A percentile compares a stretch with the other conserved stretches of the same genome.
phyloP scores from a whole-genome alignment of 2,113 vertebrate species.

The Blennius ocellaris region DNA sequence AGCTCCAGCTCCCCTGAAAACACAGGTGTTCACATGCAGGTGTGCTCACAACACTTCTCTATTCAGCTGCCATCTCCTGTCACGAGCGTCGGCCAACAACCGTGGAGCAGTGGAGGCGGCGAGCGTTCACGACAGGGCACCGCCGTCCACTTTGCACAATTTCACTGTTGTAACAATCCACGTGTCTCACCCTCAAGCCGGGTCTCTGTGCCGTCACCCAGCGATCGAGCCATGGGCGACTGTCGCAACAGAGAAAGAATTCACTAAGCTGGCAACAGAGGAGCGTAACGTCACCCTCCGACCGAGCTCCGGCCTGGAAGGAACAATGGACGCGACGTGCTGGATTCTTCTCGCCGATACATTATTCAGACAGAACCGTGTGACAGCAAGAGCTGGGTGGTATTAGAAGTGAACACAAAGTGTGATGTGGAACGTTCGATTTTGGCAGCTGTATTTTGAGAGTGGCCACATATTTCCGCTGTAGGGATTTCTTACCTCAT shows the following conservation, averaged over 20 bases:
- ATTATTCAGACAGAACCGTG: background rate
- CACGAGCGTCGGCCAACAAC: no score
- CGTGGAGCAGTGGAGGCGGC: slow-evolving; percentile 1
- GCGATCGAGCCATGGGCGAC: slow-evolving; percentile 38
- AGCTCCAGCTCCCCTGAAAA: background rate
- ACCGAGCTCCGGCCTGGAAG: slow-evolving; percentile 14
- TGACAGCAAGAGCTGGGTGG: background rate
- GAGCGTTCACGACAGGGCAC: slow-evolving; percentile 43
- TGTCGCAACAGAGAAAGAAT: slow-evolving; percentile 48
- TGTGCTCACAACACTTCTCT: background rate
- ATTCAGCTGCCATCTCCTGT: no score
- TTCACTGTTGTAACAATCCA: slow-evolving; percentile 24
- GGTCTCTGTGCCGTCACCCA: slow-evolving; percentile 56
- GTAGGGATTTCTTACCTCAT: no score
- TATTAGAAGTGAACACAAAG: background rate
- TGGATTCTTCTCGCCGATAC: background rate
- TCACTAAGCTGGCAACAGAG: slow-evolving; percentile 36
- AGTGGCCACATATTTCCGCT: no score
- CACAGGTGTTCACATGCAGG: background rate
- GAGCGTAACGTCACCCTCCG: slow-evolving; percentile 26
- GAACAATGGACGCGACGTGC: slow-evolving; percentile 20
- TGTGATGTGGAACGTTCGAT: no score
- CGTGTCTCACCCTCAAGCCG: slow-evolving; percentile 5
- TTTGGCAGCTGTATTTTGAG: no score
- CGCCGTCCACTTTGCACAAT: slow-evolving; percentile 14